Evolutionary conservation across 2,888 invertebrate species (phyloP), one percentile per base, ranked within the genome.

Genomic region (Ophion slaviceki): DNA sequence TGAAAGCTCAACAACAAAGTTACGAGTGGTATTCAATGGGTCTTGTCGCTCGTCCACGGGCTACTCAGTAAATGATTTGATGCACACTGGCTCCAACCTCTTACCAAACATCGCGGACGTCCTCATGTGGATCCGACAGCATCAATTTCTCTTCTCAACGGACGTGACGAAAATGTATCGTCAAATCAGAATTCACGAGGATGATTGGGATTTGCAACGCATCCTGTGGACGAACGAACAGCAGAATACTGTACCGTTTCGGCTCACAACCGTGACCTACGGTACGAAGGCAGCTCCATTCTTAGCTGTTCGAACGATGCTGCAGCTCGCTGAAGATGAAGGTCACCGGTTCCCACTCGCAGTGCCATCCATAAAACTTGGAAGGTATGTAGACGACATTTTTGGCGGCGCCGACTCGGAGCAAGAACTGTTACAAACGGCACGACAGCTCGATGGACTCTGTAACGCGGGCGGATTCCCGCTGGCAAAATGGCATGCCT

Each of bases 401-500:
- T 47, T 47, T 47, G 47, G 47, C 10, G 47, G 47, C 1, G 47
- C 14, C 2, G 47, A 47, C 10, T 10, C n/a, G 10, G 7, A 7
- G n/a, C 8, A n/a, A 47, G 11, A 47, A 47, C 47, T 47, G 11
- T 14, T 47, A 3, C 0, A 47, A 14, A 47, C 3, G 11, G 47
- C 47, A 47, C 47, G 14, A 47, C 59, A 61, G n/a, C 59, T 61
- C 59, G 20, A 20, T 10, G 20, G 11, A 8, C 2, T 61, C 6
- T 61, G 59, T 81, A 62, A 3, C 47, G 85, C 86, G 70, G 88
- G 88, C 62, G 87, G 88, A 0, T 82, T 87, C 1, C 84, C 85
- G 0, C 64, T 86, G 0, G 79, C 85, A 0, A 87, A 87, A 28
- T 87, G 87, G 87, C 77, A 82, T 47, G 11, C 47, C 92, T 0